Conservation (phyloP, 1,140 invertebrate species). For the Calliphora vicina region DNA sequence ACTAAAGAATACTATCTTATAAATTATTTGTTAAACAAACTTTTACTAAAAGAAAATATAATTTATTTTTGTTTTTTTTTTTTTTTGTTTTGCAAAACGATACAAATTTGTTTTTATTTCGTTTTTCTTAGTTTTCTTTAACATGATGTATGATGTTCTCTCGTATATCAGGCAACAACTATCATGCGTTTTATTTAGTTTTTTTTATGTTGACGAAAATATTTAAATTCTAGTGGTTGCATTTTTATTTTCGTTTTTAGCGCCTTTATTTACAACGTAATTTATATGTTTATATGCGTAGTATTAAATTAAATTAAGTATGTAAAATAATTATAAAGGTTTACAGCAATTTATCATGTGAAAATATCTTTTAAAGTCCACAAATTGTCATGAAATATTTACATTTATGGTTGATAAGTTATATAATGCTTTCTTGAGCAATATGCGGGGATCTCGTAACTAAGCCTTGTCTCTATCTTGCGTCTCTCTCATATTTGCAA, state of each 20-base stretch:
- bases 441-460: too few species aligned
- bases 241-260: not conserved
- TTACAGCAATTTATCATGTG: too few species aligned
- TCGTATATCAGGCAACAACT: not conserved
- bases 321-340: too few species aligned
- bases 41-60: slow-evolving; percentile 27
- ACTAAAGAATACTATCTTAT: slow-evolving; percentile 17
- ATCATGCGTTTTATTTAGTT: not conserved
- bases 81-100: slow-evolving; percentile 3
- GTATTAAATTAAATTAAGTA: not conserved
- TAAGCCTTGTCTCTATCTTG: too few species aligned
- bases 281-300: not conserved
- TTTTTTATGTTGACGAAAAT: not conserved
- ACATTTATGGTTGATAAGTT: too few species aligned
- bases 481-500: too few species aligned
- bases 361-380: too few species aligned
- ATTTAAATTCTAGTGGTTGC: not conserved
- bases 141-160: not conserved
- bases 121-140: not conserved
- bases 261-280: not conserved
- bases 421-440: too few species aligned
- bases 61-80: not conserved
- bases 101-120: slow-evolving; percentile 9
- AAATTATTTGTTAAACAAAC: slow-evolving; percentile 21
- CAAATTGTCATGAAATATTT: too few species aligned